Conservation (phyloP, 2,888 invertebrate species). For the Mimumesa dahlbomi region DNA sequence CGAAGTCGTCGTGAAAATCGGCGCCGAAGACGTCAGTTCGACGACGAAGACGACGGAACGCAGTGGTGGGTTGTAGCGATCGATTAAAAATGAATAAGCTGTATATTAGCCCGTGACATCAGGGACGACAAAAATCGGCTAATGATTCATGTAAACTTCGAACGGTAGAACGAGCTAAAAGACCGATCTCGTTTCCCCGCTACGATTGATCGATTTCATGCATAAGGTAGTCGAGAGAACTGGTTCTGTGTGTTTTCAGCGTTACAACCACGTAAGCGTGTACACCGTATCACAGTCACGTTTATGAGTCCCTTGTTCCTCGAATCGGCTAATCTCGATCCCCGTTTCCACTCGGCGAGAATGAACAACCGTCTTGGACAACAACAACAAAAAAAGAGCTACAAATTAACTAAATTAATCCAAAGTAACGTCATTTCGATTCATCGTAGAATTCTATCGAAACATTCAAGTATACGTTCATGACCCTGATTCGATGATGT, state of each 20-base stretch:
- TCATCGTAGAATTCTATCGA: too few species aligned
- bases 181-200: conserved; percentile 48
- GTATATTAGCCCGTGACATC: conserved; percentile 36
- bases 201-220: conserved; percentile 55
- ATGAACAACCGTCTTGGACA: background rate
- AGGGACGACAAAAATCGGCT: conserved; percentile 38
- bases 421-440: too few species aligned
- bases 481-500: conserved; percentile 6
- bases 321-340: conserved; percentile 23
- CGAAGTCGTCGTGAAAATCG: background rate
- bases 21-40: background rate
- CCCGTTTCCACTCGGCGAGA: background rate
- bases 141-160: conserved; percentile 48
- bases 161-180: conserved; percentile 44
- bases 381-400: background rate
- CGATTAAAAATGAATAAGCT: conserved; percentile 30
- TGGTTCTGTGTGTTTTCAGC: conserved; percentile 39
- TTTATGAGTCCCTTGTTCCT: conserved; percentile 22
- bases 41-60: conserved; percentile 5
- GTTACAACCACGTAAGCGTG: conserved; percentile 11
- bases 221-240: conserved; percentile 43
- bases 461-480: too few species aligned
- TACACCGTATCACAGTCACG: conserved; percentile 4
- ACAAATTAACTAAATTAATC: too few species aligned
- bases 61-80: background rate